Percentiles rank a stretch among this genome's conserved stretches.
These are phyloP conservation scores for Ichneumon xanthorius DNA, from an alignment of 2,888 invertebrate species.

Conservation along the genomic window DNA sequence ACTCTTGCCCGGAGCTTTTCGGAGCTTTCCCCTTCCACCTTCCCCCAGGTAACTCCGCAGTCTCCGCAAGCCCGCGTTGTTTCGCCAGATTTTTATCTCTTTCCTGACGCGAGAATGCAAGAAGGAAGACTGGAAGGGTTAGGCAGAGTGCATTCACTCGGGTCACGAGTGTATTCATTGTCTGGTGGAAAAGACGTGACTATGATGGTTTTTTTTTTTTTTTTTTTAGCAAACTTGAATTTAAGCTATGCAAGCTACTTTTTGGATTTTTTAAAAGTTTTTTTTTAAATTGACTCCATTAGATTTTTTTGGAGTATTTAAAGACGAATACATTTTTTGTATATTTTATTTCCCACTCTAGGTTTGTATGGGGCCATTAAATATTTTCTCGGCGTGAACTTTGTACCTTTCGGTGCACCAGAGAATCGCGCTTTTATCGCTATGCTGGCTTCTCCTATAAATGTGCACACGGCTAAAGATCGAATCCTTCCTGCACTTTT, in stretches of 20 bases:
- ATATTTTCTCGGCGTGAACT: neutral
- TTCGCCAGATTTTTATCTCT: neutral
- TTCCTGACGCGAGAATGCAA: neutral
- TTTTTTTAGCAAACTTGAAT: neutral
- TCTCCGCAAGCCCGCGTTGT: neutral
- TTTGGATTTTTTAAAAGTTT: too few relatives aligned
- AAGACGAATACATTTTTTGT: neutral
- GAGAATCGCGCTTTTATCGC: neutral
- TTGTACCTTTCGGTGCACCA: neutral
- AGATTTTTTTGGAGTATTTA: neutral
- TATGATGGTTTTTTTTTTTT: too few relatives aligned
- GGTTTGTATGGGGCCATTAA: neutral
- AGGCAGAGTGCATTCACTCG: neutral
- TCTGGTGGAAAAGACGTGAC: too few relatives aligned
- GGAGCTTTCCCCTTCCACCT: too few relatives aligned
- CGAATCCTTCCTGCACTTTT: conserved; percentile 10
- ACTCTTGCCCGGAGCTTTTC: neutral
- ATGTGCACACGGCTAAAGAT: neutral
- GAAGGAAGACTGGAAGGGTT: neutral
- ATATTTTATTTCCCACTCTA: neutral
- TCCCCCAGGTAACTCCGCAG: neutral
- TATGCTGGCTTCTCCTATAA: too few relatives aligned
- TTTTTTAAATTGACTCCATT: neutral
- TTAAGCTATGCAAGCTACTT: too few relatives aligned
- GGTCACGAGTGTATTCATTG: too few relatives aligned